Percentiles rank a stretch among this genome's conserved stretches.
phyloP scores from a whole-genome alignment of 2,888 invertebrate genomes.

The Nymphalis c-album region DNA sequence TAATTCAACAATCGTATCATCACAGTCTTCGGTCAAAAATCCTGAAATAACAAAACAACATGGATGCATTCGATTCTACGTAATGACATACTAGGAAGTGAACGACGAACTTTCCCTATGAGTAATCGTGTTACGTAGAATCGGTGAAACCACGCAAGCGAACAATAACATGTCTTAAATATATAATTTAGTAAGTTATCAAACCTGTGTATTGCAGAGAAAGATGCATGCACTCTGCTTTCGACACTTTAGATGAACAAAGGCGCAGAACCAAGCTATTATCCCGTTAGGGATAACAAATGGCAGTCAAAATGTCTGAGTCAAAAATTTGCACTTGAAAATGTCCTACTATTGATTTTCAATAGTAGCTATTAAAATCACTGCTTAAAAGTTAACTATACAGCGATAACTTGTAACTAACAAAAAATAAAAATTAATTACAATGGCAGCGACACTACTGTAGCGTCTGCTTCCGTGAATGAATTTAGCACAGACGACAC shows the following conservation, averaged over 20 bases:
- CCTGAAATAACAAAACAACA: conserved; percentile 59
- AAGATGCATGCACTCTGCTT: conserved; percentile 83
- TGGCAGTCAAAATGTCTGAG: conserved; percentile 67
- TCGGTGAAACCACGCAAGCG: conserved; percentile 46
- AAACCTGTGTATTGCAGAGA: conserved; percentile 80
- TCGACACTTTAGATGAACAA: conserved; percentile 77
- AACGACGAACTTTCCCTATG: conserved; percentile 72
- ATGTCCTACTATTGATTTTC: conserved; percentile 55
- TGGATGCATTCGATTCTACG: conserved; percentile 37
- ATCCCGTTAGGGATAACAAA: conserved; percentile 79
- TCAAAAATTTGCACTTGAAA: conserved; percentile 53
- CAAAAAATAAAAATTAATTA: conserved; percentile 73
- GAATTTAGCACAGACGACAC: conserved; percentile 45
- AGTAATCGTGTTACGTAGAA: conserved; percentile 65
- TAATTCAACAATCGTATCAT: conserved; percentile 80
- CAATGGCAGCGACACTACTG: conserved; percentile 59
- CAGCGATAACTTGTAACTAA: conserved; percentile 58
- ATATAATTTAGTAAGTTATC: conserved; percentile 41
- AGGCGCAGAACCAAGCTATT: conserved; percentile 76
- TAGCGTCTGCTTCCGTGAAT: conserved; percentile 72
- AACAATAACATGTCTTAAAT: conserved; percentile 31
- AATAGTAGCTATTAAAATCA: conserved; percentile 60
- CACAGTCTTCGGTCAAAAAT: conserved; percentile 80
- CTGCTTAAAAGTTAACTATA: conserved; percentile 54
- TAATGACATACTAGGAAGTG: conserved; percentile 73